These are phyloP conservation scores for Fragum sueziense DNA, from an alignment of 2,888 invertebrate species.

Conservation along the genomic window DNA sequence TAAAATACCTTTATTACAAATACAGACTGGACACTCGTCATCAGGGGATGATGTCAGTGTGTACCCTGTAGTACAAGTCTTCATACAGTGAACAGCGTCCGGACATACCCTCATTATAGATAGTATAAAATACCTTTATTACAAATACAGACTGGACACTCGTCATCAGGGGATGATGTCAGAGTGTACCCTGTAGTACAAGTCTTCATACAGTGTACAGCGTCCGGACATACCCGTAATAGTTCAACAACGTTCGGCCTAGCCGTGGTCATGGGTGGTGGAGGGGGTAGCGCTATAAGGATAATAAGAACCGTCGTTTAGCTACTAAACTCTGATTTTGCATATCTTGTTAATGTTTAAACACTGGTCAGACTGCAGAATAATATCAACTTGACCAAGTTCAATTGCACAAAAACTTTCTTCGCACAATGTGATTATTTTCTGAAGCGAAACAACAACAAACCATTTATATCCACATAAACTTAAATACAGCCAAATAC, in stretches of 20 bases:
- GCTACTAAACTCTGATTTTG: too few relatives aligned
- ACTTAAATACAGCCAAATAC: too few relatives aligned
- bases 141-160: constrained; percentile 58
- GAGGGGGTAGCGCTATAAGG: background rate
- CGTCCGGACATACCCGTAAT: background rate
- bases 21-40: constrained; percentile 49
- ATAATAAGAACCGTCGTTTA: too few relatives aligned
- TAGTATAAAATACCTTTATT: constrained; percentile 48
- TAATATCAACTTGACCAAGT: too few relatives aligned
- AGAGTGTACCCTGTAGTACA: constrained; percentile 57
- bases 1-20: constrained; percentile 51
- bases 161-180: constrained; percentile 9
- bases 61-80: constrained; percentile 55
- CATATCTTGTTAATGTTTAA: too few relatives aligned
- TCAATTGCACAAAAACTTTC: too few relatives aligned
- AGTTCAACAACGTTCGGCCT: background rate
- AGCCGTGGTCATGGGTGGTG: background rate
- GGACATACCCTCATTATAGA: too few relatives aligned
- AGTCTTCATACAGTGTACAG: constrained; percentile 58
- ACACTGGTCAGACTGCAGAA: too few relatives aligned
- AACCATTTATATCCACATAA: too few relatives aligned
- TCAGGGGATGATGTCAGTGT: constrained; percentile 29
- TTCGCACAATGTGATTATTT: too few relatives aligned
- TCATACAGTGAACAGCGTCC: constrained; percentile 58
- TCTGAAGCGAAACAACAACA: too few relatives aligned